Evolutionary conservation across 64 coral and sea anemone species (phyloP).

Genomic region (Actinia tenebrosa): DNA sequence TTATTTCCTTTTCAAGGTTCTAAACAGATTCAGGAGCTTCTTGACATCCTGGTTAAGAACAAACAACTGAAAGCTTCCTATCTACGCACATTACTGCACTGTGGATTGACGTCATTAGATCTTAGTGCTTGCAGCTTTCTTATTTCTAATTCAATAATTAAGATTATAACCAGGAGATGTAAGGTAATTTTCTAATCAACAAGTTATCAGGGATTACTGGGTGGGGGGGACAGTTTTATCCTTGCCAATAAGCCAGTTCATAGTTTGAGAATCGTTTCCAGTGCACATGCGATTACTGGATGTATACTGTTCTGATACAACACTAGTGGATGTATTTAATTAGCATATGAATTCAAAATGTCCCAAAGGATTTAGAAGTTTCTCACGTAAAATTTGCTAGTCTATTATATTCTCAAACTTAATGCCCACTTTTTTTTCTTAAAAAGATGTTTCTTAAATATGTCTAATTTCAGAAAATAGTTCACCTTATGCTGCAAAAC

Average conservation of each 20-base stretch:
- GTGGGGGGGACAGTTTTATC: no score
- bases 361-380: no score
- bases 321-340: no score
- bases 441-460: neutral
- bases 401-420: neutral
- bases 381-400: no score
- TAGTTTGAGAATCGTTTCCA: no score
- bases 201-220: no score
- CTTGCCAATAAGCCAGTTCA: no score
- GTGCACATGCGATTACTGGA: no score
- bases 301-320: no score
- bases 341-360: no score
- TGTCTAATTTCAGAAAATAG: conserved; percentile 17
- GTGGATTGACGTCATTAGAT: conserved; percentile 8
- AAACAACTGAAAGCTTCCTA: conserved; percentile 11
- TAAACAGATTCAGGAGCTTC: conserved; percentile 16
- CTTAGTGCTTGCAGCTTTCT: conserved; percentile 5
- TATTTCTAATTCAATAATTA: neutral
- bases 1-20: neutral
- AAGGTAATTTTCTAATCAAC: neutral
- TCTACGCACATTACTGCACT: conserved; percentile 9
- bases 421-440: no score
- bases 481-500: conserved; percentile 5
- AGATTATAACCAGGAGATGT: conserved; percentile 11
- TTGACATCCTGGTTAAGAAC: conserved; percentile 5